phyloP scores from a whole-genome alignment of 1,140 invertebrate species.

The Stegodyphus dumicola region DNA sequence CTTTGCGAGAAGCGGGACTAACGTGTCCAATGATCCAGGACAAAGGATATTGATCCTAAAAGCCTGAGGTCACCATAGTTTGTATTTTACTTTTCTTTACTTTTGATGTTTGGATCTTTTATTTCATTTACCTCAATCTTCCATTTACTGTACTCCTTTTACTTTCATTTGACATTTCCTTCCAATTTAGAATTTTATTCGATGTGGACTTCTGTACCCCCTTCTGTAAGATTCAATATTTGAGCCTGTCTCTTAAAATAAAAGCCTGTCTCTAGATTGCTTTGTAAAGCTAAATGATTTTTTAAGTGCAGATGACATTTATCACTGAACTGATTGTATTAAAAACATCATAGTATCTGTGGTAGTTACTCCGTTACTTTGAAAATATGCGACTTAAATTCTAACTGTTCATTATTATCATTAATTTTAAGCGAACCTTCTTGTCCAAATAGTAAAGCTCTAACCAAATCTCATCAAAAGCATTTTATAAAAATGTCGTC shows the following conservation, averaged over 20 bases:
- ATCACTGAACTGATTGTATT: too few relatives aligned
- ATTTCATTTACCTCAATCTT: conserved; percentile 22
- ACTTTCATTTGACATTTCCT: conserved; percentile 25
- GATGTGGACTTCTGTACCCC: too few relatives aligned
- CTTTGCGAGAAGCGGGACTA: conserved; percentile 26
- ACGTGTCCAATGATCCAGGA: conserved; percentile 55
- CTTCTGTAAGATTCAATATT: neutral
- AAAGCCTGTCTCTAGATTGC: neutral
- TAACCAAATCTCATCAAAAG: too few relatives aligned
- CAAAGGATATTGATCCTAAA: conserved; percentile 53
- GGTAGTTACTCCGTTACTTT: too few relatives aligned
- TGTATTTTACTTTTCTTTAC: conserved; percentile 41
- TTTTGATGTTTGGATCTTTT: conserved; percentile 13
- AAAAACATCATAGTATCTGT: too few relatives aligned
- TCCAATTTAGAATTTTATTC: conserved; percentile 18
- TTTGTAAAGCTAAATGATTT: too few relatives aligned
- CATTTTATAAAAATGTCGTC: too few relatives aligned
- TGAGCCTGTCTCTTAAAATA: neutral
- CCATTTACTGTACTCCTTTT: neutral
- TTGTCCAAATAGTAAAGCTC: too few relatives aligned
- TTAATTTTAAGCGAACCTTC: too few relatives aligned
- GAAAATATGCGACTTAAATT: too few relatives aligned
- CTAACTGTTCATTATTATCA: too few relatives aligned
- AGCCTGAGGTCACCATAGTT: conserved; percentile 47
- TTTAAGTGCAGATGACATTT: neutral